Percentiles rank a stretch among this genome's conserved stretches.
Evolutionary conservation across 2,113 vertebrate species (phyloP).

Genomic region (Indicator maculatus): DNA sequence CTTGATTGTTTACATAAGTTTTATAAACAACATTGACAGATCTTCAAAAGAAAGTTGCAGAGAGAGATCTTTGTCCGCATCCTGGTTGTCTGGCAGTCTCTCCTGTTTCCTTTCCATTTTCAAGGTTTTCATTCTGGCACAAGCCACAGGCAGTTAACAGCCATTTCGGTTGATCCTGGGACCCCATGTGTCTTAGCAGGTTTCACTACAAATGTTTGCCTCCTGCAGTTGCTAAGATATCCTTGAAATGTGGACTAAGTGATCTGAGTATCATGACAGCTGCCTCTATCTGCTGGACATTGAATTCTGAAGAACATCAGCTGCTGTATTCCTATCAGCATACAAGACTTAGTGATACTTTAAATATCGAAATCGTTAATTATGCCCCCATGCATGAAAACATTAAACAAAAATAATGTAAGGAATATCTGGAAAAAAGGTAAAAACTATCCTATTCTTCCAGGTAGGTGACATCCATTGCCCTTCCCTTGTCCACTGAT

Average conservation of each 20-base stretch:
- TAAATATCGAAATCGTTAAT: not conserved
- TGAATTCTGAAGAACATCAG: not conserved
- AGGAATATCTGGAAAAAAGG: not conserved
- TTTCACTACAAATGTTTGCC: not conserved
- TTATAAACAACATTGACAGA: not conserved
- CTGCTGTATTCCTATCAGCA: not conserved
- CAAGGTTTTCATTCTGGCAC: not conserved
- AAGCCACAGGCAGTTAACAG: fast-evolving
- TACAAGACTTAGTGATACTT: not conserved
- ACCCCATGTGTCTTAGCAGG: not conserved
- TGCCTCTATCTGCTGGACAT: not conserved
- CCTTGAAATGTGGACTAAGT: not conserved
- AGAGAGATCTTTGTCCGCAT: not conserved
- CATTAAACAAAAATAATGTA: not conserved
- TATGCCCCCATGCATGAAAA: not conserved
- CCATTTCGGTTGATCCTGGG: not conserved
- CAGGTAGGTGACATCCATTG: too few species aligned
- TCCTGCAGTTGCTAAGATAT: not conserved
- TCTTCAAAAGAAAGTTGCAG: not conserved
- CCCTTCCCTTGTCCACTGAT: too few species aligned
- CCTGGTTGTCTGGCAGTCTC: not conserved
- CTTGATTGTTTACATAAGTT: not conserved
- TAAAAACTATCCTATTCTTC: not conserved
- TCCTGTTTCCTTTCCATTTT: not conserved
- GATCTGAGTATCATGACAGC: not conserved